These are phyloP conservation scores for Vulpes ferrilata DNA, from an alignment of 2,113 vertebrate species.

Conservation along the genomic window DNA sequence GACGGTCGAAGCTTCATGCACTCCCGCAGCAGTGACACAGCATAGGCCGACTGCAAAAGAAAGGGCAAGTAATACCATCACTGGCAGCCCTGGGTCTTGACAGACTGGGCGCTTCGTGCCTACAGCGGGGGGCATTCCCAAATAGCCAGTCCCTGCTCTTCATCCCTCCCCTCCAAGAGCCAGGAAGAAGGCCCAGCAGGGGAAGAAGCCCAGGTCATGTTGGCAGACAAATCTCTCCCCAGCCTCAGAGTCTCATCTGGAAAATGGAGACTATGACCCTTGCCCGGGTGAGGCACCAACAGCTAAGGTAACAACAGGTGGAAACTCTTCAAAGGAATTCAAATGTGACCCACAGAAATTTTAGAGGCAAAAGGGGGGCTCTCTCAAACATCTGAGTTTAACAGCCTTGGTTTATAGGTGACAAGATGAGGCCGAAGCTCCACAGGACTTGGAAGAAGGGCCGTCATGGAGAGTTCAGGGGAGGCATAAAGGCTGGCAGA, in stretches of 20 bases:
- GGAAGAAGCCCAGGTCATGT: rapidly evolving
- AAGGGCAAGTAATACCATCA: neutral
- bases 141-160: neutral
- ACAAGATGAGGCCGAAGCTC: neutral
- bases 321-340: neutral
- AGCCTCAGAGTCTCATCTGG: neutral
- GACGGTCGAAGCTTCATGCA: conserved; percentile 94
- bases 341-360: neutral
- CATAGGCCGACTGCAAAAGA: conserved; percentile 91
- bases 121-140: neutral
- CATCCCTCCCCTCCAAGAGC: neutral
- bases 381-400: neutral
- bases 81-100: rapidly evolving
- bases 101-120: neutral
- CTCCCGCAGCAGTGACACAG: conserved; percentile 96
- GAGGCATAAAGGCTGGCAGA: neutral
- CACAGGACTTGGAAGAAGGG: neutral
- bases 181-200: neutral
- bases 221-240: neutral
- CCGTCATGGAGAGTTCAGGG: neutral
- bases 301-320: neutral
- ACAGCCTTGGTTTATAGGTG: neutral
- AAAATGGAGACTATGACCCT: neutral
- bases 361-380: neutral
- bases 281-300: neutral